Evolutionary conservation across 2,797 vertebrate species (phyloP).

Genomic region (Psittacula derbiana): DNA sequence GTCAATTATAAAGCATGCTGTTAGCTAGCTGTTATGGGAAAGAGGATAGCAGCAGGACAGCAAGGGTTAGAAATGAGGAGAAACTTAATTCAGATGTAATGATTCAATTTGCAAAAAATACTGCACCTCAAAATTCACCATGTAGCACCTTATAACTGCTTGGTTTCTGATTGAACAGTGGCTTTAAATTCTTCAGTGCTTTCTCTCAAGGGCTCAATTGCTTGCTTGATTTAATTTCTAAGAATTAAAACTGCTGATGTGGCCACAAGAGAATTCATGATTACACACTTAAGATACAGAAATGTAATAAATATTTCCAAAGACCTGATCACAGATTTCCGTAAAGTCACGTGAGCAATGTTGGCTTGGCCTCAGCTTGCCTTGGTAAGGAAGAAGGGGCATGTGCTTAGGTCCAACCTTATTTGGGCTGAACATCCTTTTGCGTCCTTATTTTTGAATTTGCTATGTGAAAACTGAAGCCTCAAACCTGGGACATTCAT

Average conservation of each 20-base stretch:
- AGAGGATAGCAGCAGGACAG: neutral
- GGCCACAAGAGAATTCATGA: neutral
- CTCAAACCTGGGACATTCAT: neutral
- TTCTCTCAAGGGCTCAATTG: neutral
- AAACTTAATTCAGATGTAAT: neutral
- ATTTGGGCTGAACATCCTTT: neutral
- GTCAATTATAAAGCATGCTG: neutral
- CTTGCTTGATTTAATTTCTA: neutral
- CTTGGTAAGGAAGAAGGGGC: neutral
- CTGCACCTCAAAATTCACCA: neutral
- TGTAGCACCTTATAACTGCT: neutral
- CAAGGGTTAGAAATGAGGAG: neutral
- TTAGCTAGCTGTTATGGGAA: neutral
- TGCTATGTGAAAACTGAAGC: neutral
- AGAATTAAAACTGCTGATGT: neutral
- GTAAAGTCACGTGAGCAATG: fast-evolving
- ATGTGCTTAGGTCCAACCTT: neutral
- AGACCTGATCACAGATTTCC: neutral
- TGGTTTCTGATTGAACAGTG: neutral
- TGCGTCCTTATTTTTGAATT: neutral
- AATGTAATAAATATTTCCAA: neutral
- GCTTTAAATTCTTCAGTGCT: neutral
- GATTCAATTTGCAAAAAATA: neutral
- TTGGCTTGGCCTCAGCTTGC: neutral
- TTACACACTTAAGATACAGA: neutral